Base-by-base conservation (phyloP, 64 coral and sea anemone genomes). In the Orbicella faveolata region DNA sequence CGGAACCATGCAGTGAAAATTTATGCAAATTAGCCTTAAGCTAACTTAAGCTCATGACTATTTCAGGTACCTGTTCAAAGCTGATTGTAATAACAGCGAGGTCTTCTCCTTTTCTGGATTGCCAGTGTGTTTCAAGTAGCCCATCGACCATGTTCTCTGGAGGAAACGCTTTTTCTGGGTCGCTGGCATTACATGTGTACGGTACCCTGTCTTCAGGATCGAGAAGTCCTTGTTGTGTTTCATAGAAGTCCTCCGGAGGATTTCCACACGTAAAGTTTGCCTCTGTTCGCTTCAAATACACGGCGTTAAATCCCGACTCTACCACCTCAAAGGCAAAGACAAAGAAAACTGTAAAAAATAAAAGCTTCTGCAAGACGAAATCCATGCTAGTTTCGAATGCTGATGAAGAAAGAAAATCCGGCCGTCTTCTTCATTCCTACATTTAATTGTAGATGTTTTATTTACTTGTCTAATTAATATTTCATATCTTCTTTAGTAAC, bases 221-320 rank as follows among this genome's bases (percentile, higher is more conserved):
- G 16, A 90, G 89, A 83, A 59, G 64, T 63, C 55, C 83, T 83
- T 98, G 89, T 61, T 94, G 93, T 55, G 89, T 87, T n/a, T 80
- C 94, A 87, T 77, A 98, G 34, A 92, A 98, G 14, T 92, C 76
- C 73, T 98, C 93, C 1, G 93, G 81, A 33, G 96, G 96, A 21
- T 73, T 89, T 69, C 96, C 96, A 54, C 96, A 98, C 6, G 96
- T 94, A 63, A 54, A 80, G 37, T 93, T 98, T 51, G 96, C 96
- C 61, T 80, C 26, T 8, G 87, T 76, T 17, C 63, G 19, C 41
- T 90, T 90, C 66, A 78, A 64, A 34, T 66, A 73, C 26, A 76
- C 90, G 37, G 76, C 90, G 61, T 98, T 98, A 33, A 94, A 88
- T 5, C 36, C 59, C 26, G 75, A 21, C 52, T 92, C 83, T 51